Evolutionary conservation across 1,140 invertebrate species (phyloP).

Genomic region (Steinernema khuongi): DNA sequence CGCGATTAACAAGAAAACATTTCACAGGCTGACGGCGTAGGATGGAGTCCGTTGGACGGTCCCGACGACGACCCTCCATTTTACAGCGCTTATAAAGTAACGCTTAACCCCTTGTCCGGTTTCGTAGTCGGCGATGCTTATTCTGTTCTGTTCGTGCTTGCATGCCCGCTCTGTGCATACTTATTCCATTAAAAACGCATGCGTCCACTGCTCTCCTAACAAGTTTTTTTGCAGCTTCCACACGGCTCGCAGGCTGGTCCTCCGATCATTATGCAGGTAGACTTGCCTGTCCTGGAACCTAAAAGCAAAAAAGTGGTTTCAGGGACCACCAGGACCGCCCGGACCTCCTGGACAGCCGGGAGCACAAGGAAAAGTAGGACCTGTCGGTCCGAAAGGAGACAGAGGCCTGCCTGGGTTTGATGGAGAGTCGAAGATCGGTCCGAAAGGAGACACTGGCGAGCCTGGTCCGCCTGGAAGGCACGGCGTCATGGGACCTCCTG

Average conservation of each 20-base stretch:
- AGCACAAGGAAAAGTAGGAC: constrained; percentile 34
- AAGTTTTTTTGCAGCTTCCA: constrained; percentile 15
- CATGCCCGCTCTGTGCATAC: not conserved
- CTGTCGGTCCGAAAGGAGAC: constrained; percentile 42
- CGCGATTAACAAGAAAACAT: not conserved
- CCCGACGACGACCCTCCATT: constrained; percentile 22
- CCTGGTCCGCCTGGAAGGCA: constrained; percentile 36
- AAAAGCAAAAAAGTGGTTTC: constrained; percentile 27
- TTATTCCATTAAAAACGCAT: not conserved
- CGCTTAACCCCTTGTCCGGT: not conserved
- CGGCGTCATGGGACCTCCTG: constrained; percentile 26
- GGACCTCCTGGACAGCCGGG: constrained; percentile 41
- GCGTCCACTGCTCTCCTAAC: not conserved
- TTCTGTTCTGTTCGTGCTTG: constrained; percentile 5
- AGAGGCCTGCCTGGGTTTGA: constrained; percentile 55
- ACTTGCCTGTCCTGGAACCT: constrained; percentile 1
- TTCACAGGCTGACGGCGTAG: constrained; percentile 26
- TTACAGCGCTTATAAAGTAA: constrained; percentile 29
- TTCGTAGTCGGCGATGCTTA: not conserved
- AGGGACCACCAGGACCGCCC: constrained; percentile 53
- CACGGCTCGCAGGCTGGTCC: constrained; percentile 15
- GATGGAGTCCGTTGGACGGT: constrained; percentile 24
- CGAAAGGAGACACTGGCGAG: constrained; percentile 48
- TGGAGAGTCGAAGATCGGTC: constrained; percentile 55
- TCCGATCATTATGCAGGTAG: constrained; percentile 27